Conservation (phyloP, 2,113 vertebrate genomes). For the Neofelis nebulosa region DNA sequence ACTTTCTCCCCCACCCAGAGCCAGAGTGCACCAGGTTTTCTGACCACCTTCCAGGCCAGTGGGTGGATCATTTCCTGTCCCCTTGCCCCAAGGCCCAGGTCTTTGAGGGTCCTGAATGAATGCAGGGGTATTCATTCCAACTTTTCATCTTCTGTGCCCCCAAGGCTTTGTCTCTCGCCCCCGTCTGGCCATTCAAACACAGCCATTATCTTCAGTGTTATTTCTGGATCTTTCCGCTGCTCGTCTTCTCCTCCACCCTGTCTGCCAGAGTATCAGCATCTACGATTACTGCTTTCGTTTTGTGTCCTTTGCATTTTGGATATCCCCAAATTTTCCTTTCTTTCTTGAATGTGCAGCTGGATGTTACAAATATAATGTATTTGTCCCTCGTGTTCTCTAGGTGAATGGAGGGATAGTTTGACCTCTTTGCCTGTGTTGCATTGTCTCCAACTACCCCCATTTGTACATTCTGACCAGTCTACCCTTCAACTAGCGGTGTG, state of each 20-base stretch:
- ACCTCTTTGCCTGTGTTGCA: background rate
- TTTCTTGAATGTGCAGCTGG: background rate
- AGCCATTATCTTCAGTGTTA: background rate
- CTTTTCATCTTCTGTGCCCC: background rate
- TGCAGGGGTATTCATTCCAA: background rate
- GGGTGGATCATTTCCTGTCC: no score
- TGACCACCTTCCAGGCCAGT: background rate
- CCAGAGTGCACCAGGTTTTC: background rate
- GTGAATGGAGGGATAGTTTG: background rate
- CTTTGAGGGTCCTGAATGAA: background rate
- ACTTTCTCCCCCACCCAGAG: background rate
- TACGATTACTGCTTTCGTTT: background rate
- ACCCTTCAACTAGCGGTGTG: background rate
- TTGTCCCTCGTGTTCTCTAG: background rate
- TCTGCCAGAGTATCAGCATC: rapidly evolving
- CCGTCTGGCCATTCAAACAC: background rate
- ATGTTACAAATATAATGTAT: background rate
- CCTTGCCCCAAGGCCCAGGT: background rate
- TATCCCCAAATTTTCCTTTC: background rate
- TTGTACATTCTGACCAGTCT: background rate
- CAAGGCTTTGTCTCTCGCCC: background rate
- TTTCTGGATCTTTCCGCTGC: background rate
- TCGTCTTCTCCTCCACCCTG: background rate
- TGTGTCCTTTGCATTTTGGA: background rate
- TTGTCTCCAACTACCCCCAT: rapidly evolving